These are phyloP conservation scores for Perca flavescens DNA, from an alignment of 2,113 vertebrate genomes.

Conservation along the genomic window DNA sequence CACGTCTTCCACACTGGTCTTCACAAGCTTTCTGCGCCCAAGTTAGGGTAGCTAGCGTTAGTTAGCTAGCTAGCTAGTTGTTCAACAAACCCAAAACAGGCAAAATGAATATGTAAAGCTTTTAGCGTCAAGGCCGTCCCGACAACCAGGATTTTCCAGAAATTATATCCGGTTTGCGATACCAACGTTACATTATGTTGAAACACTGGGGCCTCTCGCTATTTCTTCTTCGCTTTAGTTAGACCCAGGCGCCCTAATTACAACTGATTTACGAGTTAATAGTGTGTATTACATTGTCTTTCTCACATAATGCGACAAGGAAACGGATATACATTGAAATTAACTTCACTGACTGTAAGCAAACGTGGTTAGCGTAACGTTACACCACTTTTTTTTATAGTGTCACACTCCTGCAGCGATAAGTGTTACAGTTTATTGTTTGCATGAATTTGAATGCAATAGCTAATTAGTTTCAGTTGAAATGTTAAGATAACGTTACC, in stretches of 20 bases:
- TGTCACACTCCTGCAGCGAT: neutral
- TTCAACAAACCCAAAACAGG: fast-evolving
- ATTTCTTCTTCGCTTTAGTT: neutral
- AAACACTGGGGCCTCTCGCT: conserved; percentile 27
- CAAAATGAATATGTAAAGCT: neutral
- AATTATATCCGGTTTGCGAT: neutral
- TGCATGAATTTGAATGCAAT: conserved; percentile 34
- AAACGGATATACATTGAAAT: neutral
- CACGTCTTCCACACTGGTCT: conserved; percentile 45
- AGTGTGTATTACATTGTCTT: neutral
- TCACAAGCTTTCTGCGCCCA: conserved; percentile 35
- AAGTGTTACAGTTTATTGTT: neutral
- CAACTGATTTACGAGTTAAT: neutral
- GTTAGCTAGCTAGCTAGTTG: neutral
- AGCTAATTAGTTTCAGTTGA: neutral
- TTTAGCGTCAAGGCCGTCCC: neutral
- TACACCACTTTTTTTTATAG: neutral
- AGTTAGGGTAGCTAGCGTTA: conserved; percentile 20
- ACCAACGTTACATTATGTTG: neutral
- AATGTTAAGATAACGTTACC: neutral
- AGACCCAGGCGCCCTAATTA: neutral
- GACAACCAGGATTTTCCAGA: neutral
- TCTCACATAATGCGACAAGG: too few species aligned
- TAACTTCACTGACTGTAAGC: conserved; percentile 15
- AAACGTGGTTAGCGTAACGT: neutral